These are phyloP conservation scores for Sebastes cheni DNA, from an alignment of 2,797 vertebrate genomes.

Conservation along the genomic window DNA sequence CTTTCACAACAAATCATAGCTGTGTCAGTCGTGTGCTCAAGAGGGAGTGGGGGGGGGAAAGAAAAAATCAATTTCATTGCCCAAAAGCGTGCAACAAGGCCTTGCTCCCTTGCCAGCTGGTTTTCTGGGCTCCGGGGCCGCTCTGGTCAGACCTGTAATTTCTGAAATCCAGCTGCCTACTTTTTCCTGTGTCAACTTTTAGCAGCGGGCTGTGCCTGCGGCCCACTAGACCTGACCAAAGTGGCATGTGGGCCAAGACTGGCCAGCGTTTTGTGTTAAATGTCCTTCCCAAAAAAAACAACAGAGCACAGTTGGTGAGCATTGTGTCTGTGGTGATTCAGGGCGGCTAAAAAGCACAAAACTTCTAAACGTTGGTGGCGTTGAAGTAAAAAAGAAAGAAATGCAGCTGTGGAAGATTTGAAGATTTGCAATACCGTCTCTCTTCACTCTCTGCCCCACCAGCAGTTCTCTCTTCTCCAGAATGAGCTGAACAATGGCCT, in stretches of 20 bases:
- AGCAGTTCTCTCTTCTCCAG: conserved; percentile 85
- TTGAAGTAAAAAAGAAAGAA: neutral
- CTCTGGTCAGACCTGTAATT: conserved; percentile 84
- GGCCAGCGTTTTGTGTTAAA: conserved; percentile 67
- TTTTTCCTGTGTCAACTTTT: conserved; percentile 87
- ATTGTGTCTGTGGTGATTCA: conserved; percentile 62
- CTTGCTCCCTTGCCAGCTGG: conserved; percentile 71
- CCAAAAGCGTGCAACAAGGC: conserved; percentile 74
- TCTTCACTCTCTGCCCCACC: conserved; percentile 81
- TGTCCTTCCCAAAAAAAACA: conserved; percentile 61
- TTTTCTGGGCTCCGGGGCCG: conserved; percentile 75
- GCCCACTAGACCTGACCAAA: conserved; percentile 75
- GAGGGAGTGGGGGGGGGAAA: neutral
- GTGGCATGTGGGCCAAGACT: conserved; percentile 72
- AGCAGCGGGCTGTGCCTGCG: conserved; percentile 77
- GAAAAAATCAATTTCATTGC: conserved; percentile 55
- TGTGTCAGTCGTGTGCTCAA: conserved; percentile 51
- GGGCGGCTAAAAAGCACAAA: conserved; percentile 9
- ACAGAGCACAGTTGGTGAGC: conserved; percentile 41
- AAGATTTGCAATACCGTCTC: conserved; percentile 74
- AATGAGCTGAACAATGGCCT: conserved; percentile 85
- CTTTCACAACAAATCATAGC: conserved; percentile 78
- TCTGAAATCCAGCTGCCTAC: conserved; percentile 81
- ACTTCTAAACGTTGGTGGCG: neutral
- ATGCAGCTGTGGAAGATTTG: conserved; percentile 23